Conservation (phyloP, 2,113 vertebrate species). For the Pundamilia nyererei region DNA sequence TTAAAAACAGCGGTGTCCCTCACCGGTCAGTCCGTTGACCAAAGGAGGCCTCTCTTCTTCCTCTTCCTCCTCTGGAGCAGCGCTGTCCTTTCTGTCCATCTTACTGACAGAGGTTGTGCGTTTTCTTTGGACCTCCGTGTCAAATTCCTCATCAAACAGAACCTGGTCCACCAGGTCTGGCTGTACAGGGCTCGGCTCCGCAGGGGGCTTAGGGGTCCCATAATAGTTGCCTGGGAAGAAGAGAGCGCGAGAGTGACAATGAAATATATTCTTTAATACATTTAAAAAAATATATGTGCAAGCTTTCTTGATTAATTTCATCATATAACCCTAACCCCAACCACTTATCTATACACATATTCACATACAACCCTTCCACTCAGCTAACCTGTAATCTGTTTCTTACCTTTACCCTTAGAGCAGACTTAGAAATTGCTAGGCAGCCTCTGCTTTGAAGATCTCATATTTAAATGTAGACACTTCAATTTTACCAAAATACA, state of each 20-base stretch:
- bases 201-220: conserved; percentile 93
- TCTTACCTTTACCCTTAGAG: neutral
- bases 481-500: neutral
- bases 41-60: conserved; percentile 89
- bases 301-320: neutral
- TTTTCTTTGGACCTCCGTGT: conserved; percentile 89
- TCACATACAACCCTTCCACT: neutral
- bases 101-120: conserved; percentile 96
- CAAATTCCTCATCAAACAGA: conserved; percentile 94
- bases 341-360: neutral
- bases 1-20: conserved; percentile 12
- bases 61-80: conserved; percentile 93
- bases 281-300: neutral
- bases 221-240: conserved; percentile 89
- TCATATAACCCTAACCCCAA: neutral
- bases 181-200: conserved; percentile 92
- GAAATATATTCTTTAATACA: neutral
- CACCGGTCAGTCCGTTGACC: conserved; percentile 84
- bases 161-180: conserved; percentile 94
- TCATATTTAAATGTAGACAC: neutral
- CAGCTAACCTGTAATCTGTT: neutral
- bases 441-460: neutral
- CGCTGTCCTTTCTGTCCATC: conserved; percentile 93
- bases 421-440: neutral
- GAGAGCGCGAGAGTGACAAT: neutral